Base-by-base conservation (phyloP, 1,140 invertebrate species). In the Lutraria rhynchaena region DNA sequence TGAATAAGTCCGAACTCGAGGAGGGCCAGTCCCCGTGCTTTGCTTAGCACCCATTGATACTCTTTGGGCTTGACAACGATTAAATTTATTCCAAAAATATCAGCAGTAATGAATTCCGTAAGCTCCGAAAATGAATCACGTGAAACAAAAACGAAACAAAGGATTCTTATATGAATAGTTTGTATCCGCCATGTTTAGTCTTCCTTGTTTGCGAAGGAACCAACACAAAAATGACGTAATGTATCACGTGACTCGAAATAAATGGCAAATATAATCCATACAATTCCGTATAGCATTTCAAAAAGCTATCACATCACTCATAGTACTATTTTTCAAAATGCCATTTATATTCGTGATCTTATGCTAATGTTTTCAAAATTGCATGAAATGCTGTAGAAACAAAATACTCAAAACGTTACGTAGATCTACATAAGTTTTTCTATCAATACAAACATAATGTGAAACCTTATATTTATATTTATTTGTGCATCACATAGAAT, bases 181-280 rank as follows among this genome's bases (percentile, higher is more conserved):
- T 60, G 69, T 51, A 53, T 86, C 89, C 85, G 89, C 89, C 89
- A 90, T 90, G 86, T 75, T 85, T 86, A 84, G 58, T 86, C 86
- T 90, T 89, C 88, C 87, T 88, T 89, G 86, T 87, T 88, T 90
- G 86, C 86, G 86, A 87, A 88, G 89, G 87, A 87, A 90, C 89
- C 88, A 89, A 89, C 86, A 90, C 87, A 89, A 88, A 88, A 67
- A 67, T 88, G 85, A 88, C 86, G 86, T 87, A 74, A 70, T 70
- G 31, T 63, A 70, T 27, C 87, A 88, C 83, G 83, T 88, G 86
- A 87, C 49, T 44, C 73, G 29, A 31, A 24, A 4, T 37, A 22
- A 3, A 1, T 22, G 63, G 63, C 33, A 31, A 3, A 67, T 31
- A n/a, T 17, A 27, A 27, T 51, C 63, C 63, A 67, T 67, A 67